Evolutionary conservation across 2,888 invertebrate species (phyloP).

Genomic region (Aphidoletes aphidimyza): DNA sequence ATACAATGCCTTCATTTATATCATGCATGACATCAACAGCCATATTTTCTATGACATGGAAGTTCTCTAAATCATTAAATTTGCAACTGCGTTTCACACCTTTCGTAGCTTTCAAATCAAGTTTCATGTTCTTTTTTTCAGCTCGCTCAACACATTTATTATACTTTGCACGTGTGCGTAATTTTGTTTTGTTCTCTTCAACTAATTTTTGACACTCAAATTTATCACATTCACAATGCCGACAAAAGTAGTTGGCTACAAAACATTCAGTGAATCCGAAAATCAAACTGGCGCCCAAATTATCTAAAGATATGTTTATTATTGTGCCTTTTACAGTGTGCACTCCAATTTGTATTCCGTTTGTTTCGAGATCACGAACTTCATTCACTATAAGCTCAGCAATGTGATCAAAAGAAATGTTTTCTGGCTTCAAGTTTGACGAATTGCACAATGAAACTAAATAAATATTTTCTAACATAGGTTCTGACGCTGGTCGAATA

Average conservation of each 20-base stretch:
- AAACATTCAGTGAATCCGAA: neutral
- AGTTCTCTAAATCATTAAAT: neutral
- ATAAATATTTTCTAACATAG: neutral
- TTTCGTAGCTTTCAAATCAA: neutral
- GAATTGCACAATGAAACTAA: neutral
- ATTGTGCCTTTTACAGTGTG: conserved; percentile 18
- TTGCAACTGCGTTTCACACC: neutral
- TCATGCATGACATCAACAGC: neutral
- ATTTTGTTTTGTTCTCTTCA: neutral
- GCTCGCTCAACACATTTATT: neutral
- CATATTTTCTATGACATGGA: neutral
- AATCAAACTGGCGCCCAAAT: neutral
- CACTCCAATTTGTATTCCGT: neutral
- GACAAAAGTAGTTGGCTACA: neutral
- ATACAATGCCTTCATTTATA: conserved; percentile 56
- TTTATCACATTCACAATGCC: neutral
- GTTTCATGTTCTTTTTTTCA: neutral
- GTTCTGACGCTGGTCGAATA: too few species aligned
- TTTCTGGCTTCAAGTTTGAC: neutral
- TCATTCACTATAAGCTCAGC: neutral
- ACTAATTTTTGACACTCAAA: neutral
- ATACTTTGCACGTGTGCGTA: neutral
- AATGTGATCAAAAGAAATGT: neutral
- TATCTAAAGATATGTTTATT: neutral
- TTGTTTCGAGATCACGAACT: neutral